Evolutionary conservation across 1,140 invertebrate species (phyloP), one percentile per base, ranked within the genome.

Genomic region (Zaprionus tsacasi): DNA sequence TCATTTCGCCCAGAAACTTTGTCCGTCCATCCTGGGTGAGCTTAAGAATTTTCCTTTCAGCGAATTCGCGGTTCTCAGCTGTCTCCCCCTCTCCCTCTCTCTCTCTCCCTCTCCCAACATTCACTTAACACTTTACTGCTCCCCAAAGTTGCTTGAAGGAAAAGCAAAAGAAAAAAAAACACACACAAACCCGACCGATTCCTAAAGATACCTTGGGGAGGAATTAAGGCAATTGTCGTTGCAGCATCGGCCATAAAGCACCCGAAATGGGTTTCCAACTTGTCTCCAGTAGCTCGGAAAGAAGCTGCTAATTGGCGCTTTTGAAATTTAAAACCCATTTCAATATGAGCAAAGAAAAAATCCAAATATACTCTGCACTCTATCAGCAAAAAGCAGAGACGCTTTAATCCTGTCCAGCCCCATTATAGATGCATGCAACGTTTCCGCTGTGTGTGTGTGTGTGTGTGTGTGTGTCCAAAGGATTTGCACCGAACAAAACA

Each of bases 161-260:
- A 21, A 30, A 25, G 45, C 3, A 52, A 21, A 66, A 38, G 63
- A 71, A 66, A 66, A 38, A 66, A 71, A 66, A 71, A 45, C 69
- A n/a, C n/a, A 17, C 1, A 21, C 15, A 36, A 68, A 45, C 40
- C 33, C 40, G 45, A 50, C 27, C 43, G 17, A 59, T 70, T 50
- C 80, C 75, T 82, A 82, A 82, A 71, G 66, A 82, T 67, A 78
- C 80, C 80, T 79, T 79, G 63, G 80, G 80, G 80, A 82, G 67
- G 78, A 72, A 82, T 82, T 82, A 79, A 82, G 80, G 60, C 66
- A 77, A 82, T 82, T 82, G 80, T 73, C 70, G 70, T 52, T 67
- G 70, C 55, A 65, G 6, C 11, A 17, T 33, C 40, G 63, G 50
- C 63, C 52, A 55, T 55, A 55, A 57, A 66, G 52, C 56, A 21